Conservation (phyloP, 1,140 invertebrate genomes). For the Trinorchestia longiramus region DNA sequence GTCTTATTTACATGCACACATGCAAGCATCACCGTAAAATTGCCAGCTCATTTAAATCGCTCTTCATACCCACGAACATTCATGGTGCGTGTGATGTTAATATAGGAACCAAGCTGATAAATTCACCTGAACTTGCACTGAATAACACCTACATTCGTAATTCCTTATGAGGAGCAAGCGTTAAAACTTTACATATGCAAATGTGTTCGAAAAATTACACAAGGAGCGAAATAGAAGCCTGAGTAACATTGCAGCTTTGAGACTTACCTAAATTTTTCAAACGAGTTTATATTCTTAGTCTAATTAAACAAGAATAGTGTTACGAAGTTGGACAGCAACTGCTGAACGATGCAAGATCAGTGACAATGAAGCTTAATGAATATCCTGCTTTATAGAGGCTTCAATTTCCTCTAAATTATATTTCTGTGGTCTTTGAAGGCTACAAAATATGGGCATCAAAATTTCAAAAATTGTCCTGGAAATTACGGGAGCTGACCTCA, state of each 20-base stretch:
- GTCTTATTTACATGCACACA: conserved; percentile 47
- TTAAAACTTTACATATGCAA: background rate
- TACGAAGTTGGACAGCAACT: background rate
- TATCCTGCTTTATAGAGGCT: background rate
- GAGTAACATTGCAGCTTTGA: background rate
- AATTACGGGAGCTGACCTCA: background rate
- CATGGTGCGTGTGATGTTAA: background rate
- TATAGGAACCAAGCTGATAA: background rate
- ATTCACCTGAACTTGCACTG: background rate
- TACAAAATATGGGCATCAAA: background rate
- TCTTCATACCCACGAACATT: background rate
- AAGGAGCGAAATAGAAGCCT: background rate
- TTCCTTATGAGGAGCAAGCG: background rate
- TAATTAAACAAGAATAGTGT: background rate
- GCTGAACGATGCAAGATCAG: background rate
- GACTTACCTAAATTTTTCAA: background rate
- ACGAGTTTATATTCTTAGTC: background rate
- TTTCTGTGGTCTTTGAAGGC: background rate
- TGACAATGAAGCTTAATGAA: background rate
- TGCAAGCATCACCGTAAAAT: background rate
- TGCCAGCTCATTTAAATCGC: background rate
- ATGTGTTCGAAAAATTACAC: background rate
- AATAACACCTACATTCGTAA: background rate
- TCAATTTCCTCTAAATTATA: background rate
- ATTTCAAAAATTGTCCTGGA: too few species aligned